Percentiles rank a stretch among this genome's conserved stretches.
Evolutionary conservation across 2,888 invertebrate species (phyloP).

Genomic region (Hartigia nigra): DNA sequence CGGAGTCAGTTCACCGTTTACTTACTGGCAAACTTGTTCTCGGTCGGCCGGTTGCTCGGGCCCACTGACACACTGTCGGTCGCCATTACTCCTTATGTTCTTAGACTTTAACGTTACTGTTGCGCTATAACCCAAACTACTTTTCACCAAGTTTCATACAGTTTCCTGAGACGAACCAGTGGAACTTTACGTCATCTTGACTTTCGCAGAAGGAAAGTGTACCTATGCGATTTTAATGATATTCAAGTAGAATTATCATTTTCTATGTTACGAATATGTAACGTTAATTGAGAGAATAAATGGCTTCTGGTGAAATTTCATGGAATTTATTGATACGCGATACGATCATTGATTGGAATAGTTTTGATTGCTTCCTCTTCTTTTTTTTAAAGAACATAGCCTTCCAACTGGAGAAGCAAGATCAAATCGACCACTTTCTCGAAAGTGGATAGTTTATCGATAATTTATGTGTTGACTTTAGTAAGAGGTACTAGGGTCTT

Average conservation of each 20-base stretch:
- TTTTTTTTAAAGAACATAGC: not conserved
- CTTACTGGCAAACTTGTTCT: constrained; percentile 26
- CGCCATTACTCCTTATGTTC: not conserved
- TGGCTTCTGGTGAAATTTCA: not conserved
- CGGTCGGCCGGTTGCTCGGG: constrained; percentile 27
- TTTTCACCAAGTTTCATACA: not conserved
- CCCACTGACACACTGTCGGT: constrained; percentile 49
- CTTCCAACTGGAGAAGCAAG: not conserved
- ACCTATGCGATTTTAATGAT: not conserved
- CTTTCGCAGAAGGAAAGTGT: not conserved
- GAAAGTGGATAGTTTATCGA: constrained; percentile 27
- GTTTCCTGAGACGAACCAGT: not conserved
- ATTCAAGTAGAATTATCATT: not conserved
- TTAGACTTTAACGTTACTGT: not conserved
- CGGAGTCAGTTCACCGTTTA: constrained; percentile 28
- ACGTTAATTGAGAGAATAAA: not conserved
- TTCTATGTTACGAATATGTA: not conserved
- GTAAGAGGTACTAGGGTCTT: not conserved
- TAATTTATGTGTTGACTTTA: constrained; percentile 19
- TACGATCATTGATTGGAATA: not conserved
- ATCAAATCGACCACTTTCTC: not conserved
- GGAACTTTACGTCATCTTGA: not conserved
- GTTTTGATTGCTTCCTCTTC: not conserved
- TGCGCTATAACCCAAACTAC: not conserved
- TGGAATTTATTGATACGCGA: not conserved